These are phyloP conservation scores for Amphiprion clarkii DNA, from an alignment of 2,797 vertebrate species.

Conservation along the genomic window DNA sequence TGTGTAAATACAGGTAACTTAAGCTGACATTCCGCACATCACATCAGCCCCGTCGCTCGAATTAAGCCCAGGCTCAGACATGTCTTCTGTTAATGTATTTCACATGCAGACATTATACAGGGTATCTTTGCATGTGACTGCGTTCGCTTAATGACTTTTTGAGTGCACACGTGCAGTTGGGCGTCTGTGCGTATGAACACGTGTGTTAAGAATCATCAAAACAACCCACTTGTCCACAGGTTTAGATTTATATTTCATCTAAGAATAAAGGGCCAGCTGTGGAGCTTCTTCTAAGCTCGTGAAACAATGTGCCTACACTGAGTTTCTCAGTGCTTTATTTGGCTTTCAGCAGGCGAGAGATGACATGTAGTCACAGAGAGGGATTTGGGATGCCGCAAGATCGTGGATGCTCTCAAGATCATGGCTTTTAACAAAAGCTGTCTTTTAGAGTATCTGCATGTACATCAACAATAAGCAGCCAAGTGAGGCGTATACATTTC, in stretches of 20 bases:
- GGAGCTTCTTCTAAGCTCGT: conserved; percentile 5
- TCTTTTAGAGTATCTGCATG: conserved; percentile 44
- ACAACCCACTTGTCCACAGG: conserved; percentile 1
- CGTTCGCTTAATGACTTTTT: neutral
- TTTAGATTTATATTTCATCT: conserved; percentile 17
- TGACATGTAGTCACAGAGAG: conserved; percentile 50
- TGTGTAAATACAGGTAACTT: conserved; percentile 1
- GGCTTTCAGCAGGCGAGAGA: conserved; percentile 26
- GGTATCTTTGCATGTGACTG: neutral
- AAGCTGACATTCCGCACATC: conserved; percentile 39
- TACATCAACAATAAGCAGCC: conserved; percentile 52
- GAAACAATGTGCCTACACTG: conserved; percentile 24
- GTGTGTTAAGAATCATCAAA: neutral
- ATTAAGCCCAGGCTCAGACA: conserved; percentile 44
- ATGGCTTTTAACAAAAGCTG: conserved; percentile 50
- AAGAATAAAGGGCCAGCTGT: conserved; percentile 7
- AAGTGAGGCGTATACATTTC: conserved; percentile 38
- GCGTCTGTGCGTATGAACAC: conserved; percentile 8
- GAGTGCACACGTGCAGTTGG: neutral
- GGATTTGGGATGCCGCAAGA: conserved; percentile 52
- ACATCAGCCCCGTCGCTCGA: conserved; percentile 41
- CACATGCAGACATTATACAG: conserved; percentile 2
- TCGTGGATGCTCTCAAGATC: conserved; percentile 27
- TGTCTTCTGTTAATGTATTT: conserved; percentile 19
- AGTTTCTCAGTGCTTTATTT: conserved; percentile 39